Base-by-base conservation (phyloP, 2,797 vertebrate genomes). In the Ataeniobius toweri region DNA sequence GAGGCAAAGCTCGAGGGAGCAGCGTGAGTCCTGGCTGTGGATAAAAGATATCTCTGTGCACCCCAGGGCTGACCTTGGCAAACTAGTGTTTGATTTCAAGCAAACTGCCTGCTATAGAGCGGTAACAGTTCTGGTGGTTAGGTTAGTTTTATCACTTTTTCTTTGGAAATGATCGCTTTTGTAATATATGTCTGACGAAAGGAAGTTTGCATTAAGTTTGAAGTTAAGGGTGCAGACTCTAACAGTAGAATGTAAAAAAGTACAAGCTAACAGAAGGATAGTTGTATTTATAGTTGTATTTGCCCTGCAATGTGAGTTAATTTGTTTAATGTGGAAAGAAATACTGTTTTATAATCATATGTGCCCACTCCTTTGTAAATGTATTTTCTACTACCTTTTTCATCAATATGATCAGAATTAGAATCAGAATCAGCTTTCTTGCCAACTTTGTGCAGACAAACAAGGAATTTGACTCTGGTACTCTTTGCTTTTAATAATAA, bases 61-160 rank as follows among this genome's bases (percentile, higher is more conserved):
- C 88, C 91, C 89, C 51, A 39, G 90, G 92, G 90, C 89, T 92
- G 94, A 94, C 94, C 94, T 94, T 94, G 94, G 88, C 88, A 82
- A 72, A 82, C 73, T 81, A 14, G 71, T 67, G 6, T 79, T 80
- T 58, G 44, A 83, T 84, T 85, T 88, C 85, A 86, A 81, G 89
- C 86, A 80, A 77, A 87, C 83, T 86, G 88, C 82, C 75, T 58
- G 55, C 82, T 89, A 80, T 77, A 82, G 76, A 91, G 77, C 81
- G 63, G 74, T 84, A 80, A 79, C 61, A 41, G 81, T 82, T 51
- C 20, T n/a, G 65, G 31, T 53, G 46, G 67, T 44, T 28, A 55
- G 80, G 36, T 22, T 50, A 78, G 73, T 13, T 70, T 63, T 81
- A 48, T 63, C 16, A 18, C 36, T 79, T 70, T 69, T 36, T 20